These are phyloP conservation scores for Brachionus rubens DNA, from an alignment of 1,140 invertebrate genomes.

Conservation along the genomic window DNA sequence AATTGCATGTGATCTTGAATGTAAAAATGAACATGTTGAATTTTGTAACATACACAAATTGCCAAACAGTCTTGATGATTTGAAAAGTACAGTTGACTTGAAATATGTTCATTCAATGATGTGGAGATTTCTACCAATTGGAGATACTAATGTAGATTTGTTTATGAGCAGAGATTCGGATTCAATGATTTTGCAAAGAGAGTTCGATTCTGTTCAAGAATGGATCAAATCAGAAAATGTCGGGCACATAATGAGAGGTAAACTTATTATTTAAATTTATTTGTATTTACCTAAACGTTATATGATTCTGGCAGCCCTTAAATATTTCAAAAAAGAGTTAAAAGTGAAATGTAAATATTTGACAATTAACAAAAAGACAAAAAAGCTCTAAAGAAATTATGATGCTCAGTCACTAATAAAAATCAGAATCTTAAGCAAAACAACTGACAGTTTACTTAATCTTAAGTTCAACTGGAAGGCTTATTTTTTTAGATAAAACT, in stretches of 20 bases:
- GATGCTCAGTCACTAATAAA: no score
- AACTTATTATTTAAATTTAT: no score
- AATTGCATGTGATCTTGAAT: slow-evolving; percentile 7
- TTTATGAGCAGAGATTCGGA: slow-evolving; percentile 23
- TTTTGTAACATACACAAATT: slow-evolving; percentile 41
- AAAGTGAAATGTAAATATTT: no score
- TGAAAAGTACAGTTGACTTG: background rate
- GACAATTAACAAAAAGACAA: no score
- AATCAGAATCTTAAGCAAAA: no score
- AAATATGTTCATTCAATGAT: slow-evolving; percentile 22
- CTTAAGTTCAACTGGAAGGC: no score
- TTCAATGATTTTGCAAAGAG: slow-evolving; percentile 13
- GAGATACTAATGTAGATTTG: slow-evolving; percentile 21
- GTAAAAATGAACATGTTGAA: slow-evolving; percentile 4
- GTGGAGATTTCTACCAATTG: slow-evolving; percentile 5
- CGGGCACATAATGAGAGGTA: slow-evolving; percentile 42
- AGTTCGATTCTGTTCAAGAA: slow-evolving; percentile 8
- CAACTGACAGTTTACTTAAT: no score
- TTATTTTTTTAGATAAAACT: no score
- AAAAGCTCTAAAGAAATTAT: no score
- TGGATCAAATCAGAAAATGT: background rate
- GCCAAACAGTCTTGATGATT: background rate
- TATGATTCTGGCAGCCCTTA: no score
- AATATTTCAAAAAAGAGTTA: no score
- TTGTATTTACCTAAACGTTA: no score